Percentiles rank a stretch among this genome's conserved stretches.
Conservation (phyloP, 2,113 vertebrate genomes). For the Colius striatus region DNA sequence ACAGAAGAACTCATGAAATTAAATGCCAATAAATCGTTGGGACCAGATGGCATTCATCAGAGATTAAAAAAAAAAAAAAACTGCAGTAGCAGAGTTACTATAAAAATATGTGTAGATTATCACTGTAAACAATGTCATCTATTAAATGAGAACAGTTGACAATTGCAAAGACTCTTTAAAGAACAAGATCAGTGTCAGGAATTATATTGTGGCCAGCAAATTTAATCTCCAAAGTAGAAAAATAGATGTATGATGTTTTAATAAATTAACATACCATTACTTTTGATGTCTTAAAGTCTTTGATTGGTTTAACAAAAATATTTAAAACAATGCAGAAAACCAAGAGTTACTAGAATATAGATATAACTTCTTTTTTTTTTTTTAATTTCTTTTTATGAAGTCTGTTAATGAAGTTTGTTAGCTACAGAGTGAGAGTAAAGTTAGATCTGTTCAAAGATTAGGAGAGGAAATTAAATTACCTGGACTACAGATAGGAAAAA, state of each 20-base stretch:
- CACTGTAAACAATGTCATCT: constrained; percentile 23
- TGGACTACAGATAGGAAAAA: neutral
- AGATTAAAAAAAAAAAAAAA: constrained; percentile 25
- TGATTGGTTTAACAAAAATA: neutral
- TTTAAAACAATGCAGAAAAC: neutral
- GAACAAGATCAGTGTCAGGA: neutral
- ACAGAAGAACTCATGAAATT: constrained; percentile 46
- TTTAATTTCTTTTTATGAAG: neutral
- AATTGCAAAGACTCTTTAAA: neutral
- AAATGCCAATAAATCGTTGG: constrained; percentile 43
- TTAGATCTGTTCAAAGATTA: neutral
- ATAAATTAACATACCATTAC: neutral
- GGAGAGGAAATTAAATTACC: neutral
- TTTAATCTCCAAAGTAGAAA: neutral
- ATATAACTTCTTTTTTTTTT: neutral
- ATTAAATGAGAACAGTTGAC: neutral
- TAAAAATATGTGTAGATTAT: constrained; percentile 31
- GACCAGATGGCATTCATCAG: constrained; percentile 38
- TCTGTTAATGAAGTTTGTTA: constrained; percentile 14
- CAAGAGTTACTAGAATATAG: neutral
- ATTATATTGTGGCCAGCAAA: neutral
- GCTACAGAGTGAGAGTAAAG: neutral
- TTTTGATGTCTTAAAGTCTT: neutral
- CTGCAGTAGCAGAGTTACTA: neutral
- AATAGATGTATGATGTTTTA: neutral